A percentile compares a stretch with the other conserved stretches of the same genome.
Evolutionary conservation across 2,888 invertebrate species (phyloP).

Genomic region (Chrysina gloriosa): DNA sequence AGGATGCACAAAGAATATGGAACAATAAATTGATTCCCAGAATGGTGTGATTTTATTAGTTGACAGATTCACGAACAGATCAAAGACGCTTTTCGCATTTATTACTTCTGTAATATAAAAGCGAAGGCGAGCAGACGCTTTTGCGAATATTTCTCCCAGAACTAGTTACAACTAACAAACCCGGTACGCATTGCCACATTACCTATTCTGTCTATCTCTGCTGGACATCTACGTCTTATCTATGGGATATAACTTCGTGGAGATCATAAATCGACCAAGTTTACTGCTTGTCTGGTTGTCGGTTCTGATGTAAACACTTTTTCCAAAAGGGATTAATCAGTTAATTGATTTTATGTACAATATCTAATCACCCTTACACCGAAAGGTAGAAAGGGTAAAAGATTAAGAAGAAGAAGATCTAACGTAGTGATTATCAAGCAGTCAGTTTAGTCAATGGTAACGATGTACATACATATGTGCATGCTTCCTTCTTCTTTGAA

Average conservation of each 20-base stretch:
- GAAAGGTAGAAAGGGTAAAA: too few species aligned
- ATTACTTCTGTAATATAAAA: not conserved
- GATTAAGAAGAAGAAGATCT: too few species aligned
- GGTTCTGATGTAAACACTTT: not conserved
- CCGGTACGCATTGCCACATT: slow-evolving; percentile 11
- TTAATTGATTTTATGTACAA: slow-evolving; percentile 5
- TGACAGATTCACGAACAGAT: not conserved
- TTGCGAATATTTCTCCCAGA: slow-evolving; percentile 5
- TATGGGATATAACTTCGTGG: not conserved
- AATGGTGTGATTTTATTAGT: not conserved
- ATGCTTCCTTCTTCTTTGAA: too few species aligned
- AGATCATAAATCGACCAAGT: not conserved
- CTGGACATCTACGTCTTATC: slow-evolving; percentile 11
- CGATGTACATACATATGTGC: too few species aligned
- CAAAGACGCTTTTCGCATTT: not conserved
- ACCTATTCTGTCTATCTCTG: slow-evolving; percentile 14
- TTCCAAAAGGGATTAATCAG: slow-evolving; percentile 9
- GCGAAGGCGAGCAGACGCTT: not conserved
- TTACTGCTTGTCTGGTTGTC: slow-evolving; percentile 11
- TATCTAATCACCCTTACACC: not conserved
- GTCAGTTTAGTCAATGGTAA: too few species aligned
- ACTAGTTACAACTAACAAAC: slow-evolving; percentile 13
- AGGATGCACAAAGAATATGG: too few species aligned
- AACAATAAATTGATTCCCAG: too few species aligned
- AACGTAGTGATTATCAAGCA: too few species aligned